A percentile compares a stretch with the other conserved stretches of the same genome.
phyloP scores from a whole-genome alignment of 1,140 invertebrate species.

The Hyles euphorbiae region DNA sequence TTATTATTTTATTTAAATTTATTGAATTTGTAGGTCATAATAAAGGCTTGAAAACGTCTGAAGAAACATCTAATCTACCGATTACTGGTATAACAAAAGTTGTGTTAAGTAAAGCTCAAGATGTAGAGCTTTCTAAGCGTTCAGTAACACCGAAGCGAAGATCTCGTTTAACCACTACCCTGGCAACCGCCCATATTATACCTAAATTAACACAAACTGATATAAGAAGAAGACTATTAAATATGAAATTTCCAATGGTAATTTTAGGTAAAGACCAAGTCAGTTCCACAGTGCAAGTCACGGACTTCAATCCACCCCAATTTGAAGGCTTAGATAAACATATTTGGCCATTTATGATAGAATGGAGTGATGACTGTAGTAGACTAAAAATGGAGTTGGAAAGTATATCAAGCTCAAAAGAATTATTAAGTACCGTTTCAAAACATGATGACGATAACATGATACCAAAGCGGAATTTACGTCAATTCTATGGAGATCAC shows the following conservation, averaged over 20 bases:
- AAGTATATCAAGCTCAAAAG: too few species aligned
- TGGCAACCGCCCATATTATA: conserved; percentile 21
- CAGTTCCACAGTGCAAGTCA: conserved; percentile 33
- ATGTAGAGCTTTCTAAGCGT: conserved; percentile 10
- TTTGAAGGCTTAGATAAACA: conserved; percentile 48
- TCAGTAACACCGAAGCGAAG: conserved; percentile 23
- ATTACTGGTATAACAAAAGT: conserved; percentile 42
- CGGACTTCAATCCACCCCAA: conserved; percentile 36
- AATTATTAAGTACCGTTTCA: too few species aligned
- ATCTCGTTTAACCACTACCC: conserved; percentile 25
- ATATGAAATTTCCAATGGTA: conserved; percentile 46
- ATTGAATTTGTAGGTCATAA: conserved; percentile 2
- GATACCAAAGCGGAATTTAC: too few species aligned
- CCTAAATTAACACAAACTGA: conserved; percentile 46
- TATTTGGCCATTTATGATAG: conserved; percentile 56
- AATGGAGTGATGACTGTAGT: conserved; percentile 26
- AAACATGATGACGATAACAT: background rate
- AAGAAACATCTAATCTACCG: conserved; percentile 19
- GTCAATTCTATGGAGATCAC: too few species aligned
- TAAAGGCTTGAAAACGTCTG: conserved; percentile 3
- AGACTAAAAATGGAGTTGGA: background rate
- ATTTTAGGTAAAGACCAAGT: conserved; percentile 51
- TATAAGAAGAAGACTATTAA: conserved; percentile 40
- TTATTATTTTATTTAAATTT: too few species aligned
- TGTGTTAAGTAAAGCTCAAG: conserved; percentile 34